These are phyloP conservation scores for Chaenodraco wilsoni DNA, from an alignment of 2,797 vertebrate species.

Conservation along the genomic window DNA sequence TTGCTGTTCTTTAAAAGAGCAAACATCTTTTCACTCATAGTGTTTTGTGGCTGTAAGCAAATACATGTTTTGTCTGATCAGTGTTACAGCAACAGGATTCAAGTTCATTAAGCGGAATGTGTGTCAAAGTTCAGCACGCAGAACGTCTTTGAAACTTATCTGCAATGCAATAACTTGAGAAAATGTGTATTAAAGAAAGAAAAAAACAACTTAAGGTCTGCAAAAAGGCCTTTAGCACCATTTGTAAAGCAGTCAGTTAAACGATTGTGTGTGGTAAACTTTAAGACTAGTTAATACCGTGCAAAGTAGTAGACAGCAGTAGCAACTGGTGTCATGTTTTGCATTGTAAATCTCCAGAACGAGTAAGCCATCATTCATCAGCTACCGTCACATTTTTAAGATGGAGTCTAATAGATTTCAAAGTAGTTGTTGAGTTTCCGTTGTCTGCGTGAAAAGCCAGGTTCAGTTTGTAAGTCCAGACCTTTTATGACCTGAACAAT, in stretches of 20 bases:
- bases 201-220: background rate
- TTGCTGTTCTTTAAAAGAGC: background rate
- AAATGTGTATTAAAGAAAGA: background rate
- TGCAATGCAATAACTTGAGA: background rate
- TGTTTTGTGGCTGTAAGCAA: constrained; percentile 2
- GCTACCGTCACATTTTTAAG: background rate
- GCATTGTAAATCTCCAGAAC: background rate
- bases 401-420: no score
- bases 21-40: constrained; percentile 47
- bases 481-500: constrained; percentile 34
- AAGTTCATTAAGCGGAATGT: constrained; percentile 16
- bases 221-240: background rate
- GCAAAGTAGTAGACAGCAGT: background rate
- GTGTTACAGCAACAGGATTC: constrained; percentile 13
- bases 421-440: background rate
- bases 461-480: constrained; percentile 15
- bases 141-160: background rate
- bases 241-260: background rate
- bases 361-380: background rate
- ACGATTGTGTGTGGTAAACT: background rate
- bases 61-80: background rate
- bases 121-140: background rate
- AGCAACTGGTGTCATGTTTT: background rate
- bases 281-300: background rate
- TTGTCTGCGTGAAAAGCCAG: background rate